Evolutionary conservation across 23 tunicate species (phyloP).

Genomic region (Diplosoma virens): DNA sequence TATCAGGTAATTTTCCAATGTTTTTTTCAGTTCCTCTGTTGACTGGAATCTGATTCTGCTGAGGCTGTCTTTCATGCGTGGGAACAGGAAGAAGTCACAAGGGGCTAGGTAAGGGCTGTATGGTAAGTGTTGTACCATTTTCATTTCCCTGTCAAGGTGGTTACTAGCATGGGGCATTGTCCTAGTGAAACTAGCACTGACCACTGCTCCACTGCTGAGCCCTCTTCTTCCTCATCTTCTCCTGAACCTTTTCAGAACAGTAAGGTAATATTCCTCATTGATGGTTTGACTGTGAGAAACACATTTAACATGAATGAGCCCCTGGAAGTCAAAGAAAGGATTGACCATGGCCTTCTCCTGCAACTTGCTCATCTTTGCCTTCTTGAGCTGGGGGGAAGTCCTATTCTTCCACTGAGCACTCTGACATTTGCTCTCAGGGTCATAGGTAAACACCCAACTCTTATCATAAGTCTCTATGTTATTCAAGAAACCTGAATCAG

Average conservation of each 20-base stretch:
- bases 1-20: too few relatives aligned
- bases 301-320: conserved; percentile 21
- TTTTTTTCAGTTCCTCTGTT: too few relatives aligned
- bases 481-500: conserved; percentile 20
- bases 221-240: too few relatives aligned
- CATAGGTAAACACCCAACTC: conserved; percentile 24
- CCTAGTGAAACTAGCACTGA: too few relatives aligned
- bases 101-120: too few relatives aligned
- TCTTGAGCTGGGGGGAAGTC: conserved; percentile 9
- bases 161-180: too few relatives aligned
- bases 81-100: too few relatives aligned
- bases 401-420: conserved; percentile 31
- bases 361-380: conserved; percentile 11
- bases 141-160: too few relatives aligned
- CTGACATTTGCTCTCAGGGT: conserved; percentile 20
- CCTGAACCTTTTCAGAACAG: conserved; percentile 12
- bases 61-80: too few relatives aligned
- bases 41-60: too few relatives aligned
- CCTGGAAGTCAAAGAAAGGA: conserved; percentile 12
- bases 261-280: conserved; percentile 16
- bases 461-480: conserved; percentile 11
- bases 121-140: too few relatives aligned
- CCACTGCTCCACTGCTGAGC: too few relatives aligned
- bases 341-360: conserved; percentile 24
- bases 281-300: conserved; percentile 11